A percentile compares a stretch with the other conserved stretches of the same genome.
Evolutionary conservation across 1,140 invertebrate species (phyloP).

Genomic region (Manduca sexta): DNA sequence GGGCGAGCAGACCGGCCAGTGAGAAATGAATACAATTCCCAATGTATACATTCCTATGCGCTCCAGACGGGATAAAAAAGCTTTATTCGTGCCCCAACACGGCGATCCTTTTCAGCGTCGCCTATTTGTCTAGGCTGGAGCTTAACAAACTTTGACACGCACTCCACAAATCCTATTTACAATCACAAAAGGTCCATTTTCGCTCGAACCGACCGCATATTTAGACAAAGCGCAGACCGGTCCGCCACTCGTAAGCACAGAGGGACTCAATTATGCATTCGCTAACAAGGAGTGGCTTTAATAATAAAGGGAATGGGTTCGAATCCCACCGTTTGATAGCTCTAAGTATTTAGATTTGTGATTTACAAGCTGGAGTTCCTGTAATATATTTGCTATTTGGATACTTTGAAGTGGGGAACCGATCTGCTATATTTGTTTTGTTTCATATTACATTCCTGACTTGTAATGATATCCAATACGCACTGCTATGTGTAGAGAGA

Average conservation of each 20-base stretch:
- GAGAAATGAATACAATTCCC: too few species aligned
- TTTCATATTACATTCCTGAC: too few species aligned
- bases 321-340: constrained; percentile 12
- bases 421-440: too few species aligned
- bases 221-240: not conserved
- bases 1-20: too few species aligned
- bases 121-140: constrained; percentile 15
- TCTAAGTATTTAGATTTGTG: constrained; percentile 18
- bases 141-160: not conserved
- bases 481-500: too few species aligned
- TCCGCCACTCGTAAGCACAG: constrained; percentile 9
- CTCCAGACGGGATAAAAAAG: too few species aligned
- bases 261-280: constrained; percentile 26
- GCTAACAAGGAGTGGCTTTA: constrained; percentile 20
- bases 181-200: constrained; percentile 8
- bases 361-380: not conserved
- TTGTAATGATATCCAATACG: too few species aligned
- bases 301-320: constrained; percentile 21
- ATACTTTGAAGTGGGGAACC: too few species aligned
- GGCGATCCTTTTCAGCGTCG: constrained; percentile 13
- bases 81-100: constrained; percentile 10
- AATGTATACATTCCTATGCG: too few species aligned
- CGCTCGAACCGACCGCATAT: not conserved
- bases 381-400: too few species aligned
- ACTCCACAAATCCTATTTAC: not conserved